Base-by-base conservation (phyloP, 2,113 vertebrate species). In the Epinephelus moara region DNA sequence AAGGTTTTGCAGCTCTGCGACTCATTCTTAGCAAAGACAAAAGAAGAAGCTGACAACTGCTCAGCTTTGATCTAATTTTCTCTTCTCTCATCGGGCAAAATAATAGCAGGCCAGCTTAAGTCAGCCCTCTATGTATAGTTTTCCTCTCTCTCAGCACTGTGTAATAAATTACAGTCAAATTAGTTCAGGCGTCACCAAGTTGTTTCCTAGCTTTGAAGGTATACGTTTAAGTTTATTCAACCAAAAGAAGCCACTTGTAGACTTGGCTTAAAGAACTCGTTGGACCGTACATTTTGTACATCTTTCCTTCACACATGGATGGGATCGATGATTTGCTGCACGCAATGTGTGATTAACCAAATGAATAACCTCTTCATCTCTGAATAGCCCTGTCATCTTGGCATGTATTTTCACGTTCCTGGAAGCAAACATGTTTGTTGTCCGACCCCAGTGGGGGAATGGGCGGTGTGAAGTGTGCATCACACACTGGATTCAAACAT, bases 381-480 rank as follows among this genome's bases (percentile, higher is more conserved):
- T 76, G 77, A 83, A 75, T 52, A 50, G 45, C 70, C 73, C 73
- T 70, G 85, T 86, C 86, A 87, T 81, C 75, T 70, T 57, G 85
- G 76, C 80, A 78, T 87, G 89, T 90, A 71, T 77, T 68, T 84
- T 88, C 89, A 90, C 33, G 70, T 85, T 87, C 77, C 81, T 70
- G 37, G 57, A 80, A 63, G 60, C 12, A n/a, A 33, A 69, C 69
- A 0, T 80, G 84, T 75, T 72, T 85, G 80, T 82, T 78, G 70
- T 84, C 57, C 6, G 57, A 85, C 61, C 68, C n/a, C 33, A 25
- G 66, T 1, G 1, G 47, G 14, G 56, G 47, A 50, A 19, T 74
- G 49, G 57, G 69, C 4, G 75, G 47, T 64, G 68, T 33, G 73
- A n/a, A 68, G 59, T 76, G 84, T 82, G 71, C 81, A 72, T 86